Evolutionary conservation across 2,113 vertebrate genomes (phyloP).

Genomic region (Ia io): DNA sequence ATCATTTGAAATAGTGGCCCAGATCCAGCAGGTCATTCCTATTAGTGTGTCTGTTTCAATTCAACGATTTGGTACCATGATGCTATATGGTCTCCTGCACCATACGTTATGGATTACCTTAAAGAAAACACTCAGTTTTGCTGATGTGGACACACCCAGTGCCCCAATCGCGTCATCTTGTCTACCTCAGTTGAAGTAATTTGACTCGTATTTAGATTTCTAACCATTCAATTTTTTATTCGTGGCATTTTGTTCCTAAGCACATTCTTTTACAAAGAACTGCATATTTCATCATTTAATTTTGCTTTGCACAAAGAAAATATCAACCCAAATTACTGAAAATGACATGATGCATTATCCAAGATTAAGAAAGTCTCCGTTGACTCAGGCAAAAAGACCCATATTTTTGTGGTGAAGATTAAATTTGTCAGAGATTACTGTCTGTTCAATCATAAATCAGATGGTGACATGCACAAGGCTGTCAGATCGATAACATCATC

Average conservation of each 20-base stretch:
- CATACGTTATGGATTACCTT: neutral
- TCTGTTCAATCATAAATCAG: conserved; percentile 33
- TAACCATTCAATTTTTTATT: conserved; percentile 16
- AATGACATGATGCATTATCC: conserved; percentile 18
- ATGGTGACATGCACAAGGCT: neutral
- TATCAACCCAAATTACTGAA: conserved; percentile 43
- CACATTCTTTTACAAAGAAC: conserved; percentile 36
- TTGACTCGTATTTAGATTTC: neutral
- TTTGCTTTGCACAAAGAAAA: conserved; percentile 50
- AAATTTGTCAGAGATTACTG: conserved; percentile 25
- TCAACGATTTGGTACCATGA: neutral
- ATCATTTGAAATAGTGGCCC: conserved; percentile 7
- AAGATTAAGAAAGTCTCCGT: conserved; percentile 18
- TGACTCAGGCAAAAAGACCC: neutral
- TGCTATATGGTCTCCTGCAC: neutral
- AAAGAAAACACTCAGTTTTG: neutral
- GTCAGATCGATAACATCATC: neutral
- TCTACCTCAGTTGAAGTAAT: neutral
- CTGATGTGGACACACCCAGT: neutral
- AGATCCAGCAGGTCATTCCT: neutral
- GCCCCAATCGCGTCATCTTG: too few relatives aligned
- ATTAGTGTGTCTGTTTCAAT: neutral
- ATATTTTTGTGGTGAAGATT: conserved; percentile 34
- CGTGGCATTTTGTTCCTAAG: neutral
- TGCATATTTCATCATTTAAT: conserved; percentile 32